These are phyloP conservation scores for Tinamus major DNA, from an alignment of 2,797 vertebrate genomes.

Conservation along the genomic window DNA sequence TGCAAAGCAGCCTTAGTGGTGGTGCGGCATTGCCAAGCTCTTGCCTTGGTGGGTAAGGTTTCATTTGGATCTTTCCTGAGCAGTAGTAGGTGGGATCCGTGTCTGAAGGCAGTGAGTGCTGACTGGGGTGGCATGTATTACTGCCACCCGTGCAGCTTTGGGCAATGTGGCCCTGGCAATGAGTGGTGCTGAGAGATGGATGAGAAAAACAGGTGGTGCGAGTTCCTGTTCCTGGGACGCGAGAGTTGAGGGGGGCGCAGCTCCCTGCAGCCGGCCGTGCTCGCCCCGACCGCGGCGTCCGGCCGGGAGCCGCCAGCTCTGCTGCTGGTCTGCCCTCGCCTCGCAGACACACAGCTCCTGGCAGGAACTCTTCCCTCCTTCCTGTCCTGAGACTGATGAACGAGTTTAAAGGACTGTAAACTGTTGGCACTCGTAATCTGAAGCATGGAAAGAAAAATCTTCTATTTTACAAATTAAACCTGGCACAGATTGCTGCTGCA, in stretches of 20 bases:
- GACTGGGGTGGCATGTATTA: neutral
- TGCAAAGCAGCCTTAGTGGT: neutral
- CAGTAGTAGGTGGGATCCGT: neutral
- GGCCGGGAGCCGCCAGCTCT: neutral
- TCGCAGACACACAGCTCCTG: neutral
- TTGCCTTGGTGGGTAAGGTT: neutral
- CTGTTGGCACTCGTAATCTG: neutral
- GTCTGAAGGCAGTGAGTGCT: neutral
- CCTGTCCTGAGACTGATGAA: neutral
- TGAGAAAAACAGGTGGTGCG: neutral
- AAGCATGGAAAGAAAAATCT: neutral
- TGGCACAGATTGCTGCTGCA: fast-evolving
- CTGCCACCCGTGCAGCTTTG: neutral
- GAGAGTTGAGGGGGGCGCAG: neutral
- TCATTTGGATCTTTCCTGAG: neutral
- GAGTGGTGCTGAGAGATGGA: neutral
- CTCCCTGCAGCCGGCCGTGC: neutral
- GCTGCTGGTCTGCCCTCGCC: neutral
- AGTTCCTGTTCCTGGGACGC: neutral
- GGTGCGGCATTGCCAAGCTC: neutral
- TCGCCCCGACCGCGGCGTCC: neutral
- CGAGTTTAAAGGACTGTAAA: neutral
- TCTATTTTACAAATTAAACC: neutral
- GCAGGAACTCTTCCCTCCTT: neutral
- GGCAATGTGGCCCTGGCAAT: neutral